phyloP scores from a whole-genome alignment of 2,113 vertebrate species.

The Oryzias melastigma region DNA sequence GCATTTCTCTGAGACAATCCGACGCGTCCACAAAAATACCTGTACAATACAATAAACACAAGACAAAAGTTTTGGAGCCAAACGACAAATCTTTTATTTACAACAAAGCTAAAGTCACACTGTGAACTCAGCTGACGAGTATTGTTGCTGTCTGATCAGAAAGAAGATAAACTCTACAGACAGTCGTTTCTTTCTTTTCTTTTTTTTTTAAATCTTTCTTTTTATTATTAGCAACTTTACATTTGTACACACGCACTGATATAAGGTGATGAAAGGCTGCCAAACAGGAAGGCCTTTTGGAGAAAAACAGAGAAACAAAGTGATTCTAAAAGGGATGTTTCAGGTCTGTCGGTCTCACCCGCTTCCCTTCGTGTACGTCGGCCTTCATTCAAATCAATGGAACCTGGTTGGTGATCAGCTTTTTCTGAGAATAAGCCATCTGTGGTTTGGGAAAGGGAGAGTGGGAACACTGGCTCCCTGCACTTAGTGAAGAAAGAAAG shows the following conservation, averaged over 20 bases:
- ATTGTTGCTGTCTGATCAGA: constrained; percentile 22
- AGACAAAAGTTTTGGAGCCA: constrained; percentile 40
- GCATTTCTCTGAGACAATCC: constrained; percentile 42
- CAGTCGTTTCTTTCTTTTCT: not conserved
- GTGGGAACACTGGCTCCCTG: constrained; percentile 25
- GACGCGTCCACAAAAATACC: constrained; percentile 21
- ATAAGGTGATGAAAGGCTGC: constrained; percentile 22
- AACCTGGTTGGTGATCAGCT: constrained; percentile 7
- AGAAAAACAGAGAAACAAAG: not conserved
- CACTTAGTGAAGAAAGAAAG: constrained; percentile 24
- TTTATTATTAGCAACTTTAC: constrained; percentile 34
- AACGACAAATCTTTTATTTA: constrained; percentile 69
- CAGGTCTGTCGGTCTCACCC: constrained; percentile 14
- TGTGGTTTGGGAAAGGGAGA: constrained; percentile 13
- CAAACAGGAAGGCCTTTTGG: constrained; percentile 18
- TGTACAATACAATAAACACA: constrained; percentile 20
- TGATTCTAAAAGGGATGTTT: constrained; percentile 6
- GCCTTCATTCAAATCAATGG: constrained; percentile 22
- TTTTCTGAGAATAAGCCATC: constrained; percentile 10
- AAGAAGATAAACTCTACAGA: not conserved
- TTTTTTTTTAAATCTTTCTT: not conserved
- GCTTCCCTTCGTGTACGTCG: constrained; percentile 8
- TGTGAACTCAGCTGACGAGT: constrained; percentile 11
- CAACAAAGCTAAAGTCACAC: constrained; percentile 55
- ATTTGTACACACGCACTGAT: constrained; percentile 45